Percentiles rank a stretch among this genome's conserved stretches.
These are phyloP conservation scores for Bemisia tabaci DNA, from an alignment of 1,140 invertebrate genomes.

Conservation along the genomic window DNA sequence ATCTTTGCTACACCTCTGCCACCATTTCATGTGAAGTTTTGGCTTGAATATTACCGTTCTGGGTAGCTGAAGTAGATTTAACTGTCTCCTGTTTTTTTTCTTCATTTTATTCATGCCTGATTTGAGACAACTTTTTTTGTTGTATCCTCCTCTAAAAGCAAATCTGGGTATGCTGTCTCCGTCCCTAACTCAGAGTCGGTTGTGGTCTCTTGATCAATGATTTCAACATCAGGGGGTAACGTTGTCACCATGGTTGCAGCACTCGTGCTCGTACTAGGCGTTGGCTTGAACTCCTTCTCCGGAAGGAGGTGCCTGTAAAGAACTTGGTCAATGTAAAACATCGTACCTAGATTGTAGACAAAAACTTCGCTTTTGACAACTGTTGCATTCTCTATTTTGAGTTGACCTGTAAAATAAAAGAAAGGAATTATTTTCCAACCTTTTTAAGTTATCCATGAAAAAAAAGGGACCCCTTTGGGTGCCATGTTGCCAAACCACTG, in stretches of 20 bases:
- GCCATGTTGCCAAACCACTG: too few relatives aligned
- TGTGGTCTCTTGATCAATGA: slow-evolving; percentile 2
- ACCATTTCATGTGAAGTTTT: too few relatives aligned
- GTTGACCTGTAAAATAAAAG: slow-evolving; percentile 3
- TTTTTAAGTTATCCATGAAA: neutral
- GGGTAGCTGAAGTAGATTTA: too few relatives aligned
- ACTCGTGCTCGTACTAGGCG: slow-evolving; percentile 3
- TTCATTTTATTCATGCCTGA: neutral
- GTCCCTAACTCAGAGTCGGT: slow-evolving; percentile 1
- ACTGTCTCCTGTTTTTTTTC: too few relatives aligned
- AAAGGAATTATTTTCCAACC: neutral
- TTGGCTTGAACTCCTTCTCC: slow-evolving; percentile 5
- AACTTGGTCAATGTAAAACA: slow-evolving; percentile 43
- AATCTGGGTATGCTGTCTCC: slow-evolving; percentile 13
- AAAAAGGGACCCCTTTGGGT: too few relatives aligned
- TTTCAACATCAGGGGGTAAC: neutral
- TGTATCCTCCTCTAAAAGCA: slow-evolving; percentile 15
- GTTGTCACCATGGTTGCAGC: neutral
- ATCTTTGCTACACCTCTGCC: too few relatives aligned
- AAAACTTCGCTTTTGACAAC: slow-evolving; percentile 43
- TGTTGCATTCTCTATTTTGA: slow-evolving; percentile 30
- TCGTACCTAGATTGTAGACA: slow-evolving; percentile 44
- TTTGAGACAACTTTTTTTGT: neutral
- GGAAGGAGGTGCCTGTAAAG: slow-evolving; percentile 31
- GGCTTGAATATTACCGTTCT: too few relatives aligned